These are phyloP conservation scores for Archocentrus centrarchus DNA, from an alignment of 2,113 vertebrate species.

Conservation along the genomic window DNA sequence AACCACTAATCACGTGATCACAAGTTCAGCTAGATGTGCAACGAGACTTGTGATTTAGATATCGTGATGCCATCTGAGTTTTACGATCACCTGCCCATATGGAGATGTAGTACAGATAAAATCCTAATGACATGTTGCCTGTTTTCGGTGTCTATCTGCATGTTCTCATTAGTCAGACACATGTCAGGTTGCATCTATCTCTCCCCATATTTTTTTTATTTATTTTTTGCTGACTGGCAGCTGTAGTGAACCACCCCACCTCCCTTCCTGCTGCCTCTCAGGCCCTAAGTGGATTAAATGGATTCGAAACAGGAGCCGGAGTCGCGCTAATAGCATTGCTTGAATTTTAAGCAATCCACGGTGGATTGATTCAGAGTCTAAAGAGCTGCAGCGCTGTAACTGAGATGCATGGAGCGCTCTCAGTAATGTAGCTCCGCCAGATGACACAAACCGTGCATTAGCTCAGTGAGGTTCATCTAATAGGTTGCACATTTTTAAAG, in stretches of 20 bases:
- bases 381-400: conserved; percentile 46
- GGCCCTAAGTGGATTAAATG: conserved; percentile 75
- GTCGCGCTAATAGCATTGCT: conserved; percentile 60
- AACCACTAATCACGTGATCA: not conserved
- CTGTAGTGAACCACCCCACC: conserved; percentile 18
- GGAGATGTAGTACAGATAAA: not conserved
- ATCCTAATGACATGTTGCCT: not conserved
- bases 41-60: not conserved
- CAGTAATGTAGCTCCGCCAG: conserved; percentile 19
- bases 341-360: conserved; percentile 58
- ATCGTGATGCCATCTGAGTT: not conserved
- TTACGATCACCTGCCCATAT: no score
- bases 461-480: not conserved
- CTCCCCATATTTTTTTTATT: not conserved
- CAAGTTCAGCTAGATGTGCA: not conserved
- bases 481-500: not conserved
- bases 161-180: not conserved
- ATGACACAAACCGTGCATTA: conserved; percentile 25
- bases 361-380: conserved; percentile 64
- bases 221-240: conserved; percentile 2
- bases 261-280: conserved; percentile 15
- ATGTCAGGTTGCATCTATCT: not conserved
- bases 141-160: not conserved
- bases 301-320: conserved; percentile 64
- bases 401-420: conserved; percentile 30